These are phyloP conservation scores for Platysternon megacephalum DNA, from an alignment of 2,113 vertebrate genomes.

Conservation along the genomic window DNA sequence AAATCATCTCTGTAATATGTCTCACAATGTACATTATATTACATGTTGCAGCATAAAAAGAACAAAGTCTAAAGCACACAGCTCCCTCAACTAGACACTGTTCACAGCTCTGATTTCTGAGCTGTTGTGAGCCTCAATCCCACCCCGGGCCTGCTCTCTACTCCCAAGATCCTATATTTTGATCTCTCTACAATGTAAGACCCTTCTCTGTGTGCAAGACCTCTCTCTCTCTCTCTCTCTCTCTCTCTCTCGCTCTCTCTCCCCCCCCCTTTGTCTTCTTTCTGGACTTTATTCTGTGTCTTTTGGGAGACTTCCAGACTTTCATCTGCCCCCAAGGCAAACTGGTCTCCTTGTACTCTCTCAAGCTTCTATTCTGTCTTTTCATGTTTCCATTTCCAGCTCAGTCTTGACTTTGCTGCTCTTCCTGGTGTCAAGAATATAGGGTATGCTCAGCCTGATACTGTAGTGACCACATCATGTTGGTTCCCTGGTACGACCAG, in stretches of 20 bases:
- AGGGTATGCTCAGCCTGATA: accelerated
- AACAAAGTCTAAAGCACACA: accelerated
- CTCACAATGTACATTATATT: neutral
- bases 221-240: neutral
- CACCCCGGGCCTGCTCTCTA: neutral
- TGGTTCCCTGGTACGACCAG: neutral
- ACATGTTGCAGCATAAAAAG: neutral
- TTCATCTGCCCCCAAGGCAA: neutral
- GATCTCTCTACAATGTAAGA: neutral
- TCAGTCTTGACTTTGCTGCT: neutral
- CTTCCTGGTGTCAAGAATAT: accelerated
- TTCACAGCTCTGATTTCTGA: accelerated
- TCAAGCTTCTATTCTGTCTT: neutral
- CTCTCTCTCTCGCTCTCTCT: neutral
- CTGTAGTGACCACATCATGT: neutral
- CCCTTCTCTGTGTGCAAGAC: neutral
- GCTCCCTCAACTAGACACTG: too few relatives aligned
- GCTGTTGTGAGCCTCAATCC: accelerated
- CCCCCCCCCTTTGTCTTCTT: neutral
- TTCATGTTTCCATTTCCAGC: neutral
- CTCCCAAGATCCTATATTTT: neutral
- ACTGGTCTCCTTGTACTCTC: neutral
- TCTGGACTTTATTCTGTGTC: neutral
- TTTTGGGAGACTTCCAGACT: neutral
- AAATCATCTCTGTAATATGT: accelerated